Percentiles rank a stretch among this genome's conserved stretches.
phyloP scores from a whole-genome alignment of 2,888 invertebrate genomes.

The Sipha maydis region DNA sequence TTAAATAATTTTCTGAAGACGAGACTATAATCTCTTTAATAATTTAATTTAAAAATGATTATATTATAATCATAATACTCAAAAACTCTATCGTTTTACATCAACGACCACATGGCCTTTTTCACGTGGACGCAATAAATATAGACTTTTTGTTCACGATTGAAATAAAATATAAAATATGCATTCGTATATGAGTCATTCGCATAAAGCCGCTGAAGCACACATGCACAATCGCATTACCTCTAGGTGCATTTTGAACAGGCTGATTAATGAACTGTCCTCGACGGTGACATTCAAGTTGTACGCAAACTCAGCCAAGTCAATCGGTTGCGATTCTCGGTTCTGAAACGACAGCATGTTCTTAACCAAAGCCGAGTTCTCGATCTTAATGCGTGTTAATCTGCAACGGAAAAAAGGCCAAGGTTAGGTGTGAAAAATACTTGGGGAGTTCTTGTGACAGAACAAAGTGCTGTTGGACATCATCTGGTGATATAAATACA shows the following conservation, averaged over 20 bases:
- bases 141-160: neutral
- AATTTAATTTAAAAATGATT: no score
- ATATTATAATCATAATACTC: no score
- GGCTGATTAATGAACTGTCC: conserved; percentile 42
- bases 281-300: conserved; percentile 46
- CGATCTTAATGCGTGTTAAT: conserved; percentile 52
- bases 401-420: neutral
- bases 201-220: no score
- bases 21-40: no score
- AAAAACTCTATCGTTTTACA: no score
- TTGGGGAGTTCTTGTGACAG: no score
- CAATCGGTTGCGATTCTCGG: conserved; percentile 34
- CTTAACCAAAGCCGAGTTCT: conserved; percentile 53
- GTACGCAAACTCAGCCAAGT: conserved; percentile 41
- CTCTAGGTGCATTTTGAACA: conserved; percentile 55
- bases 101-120: no score
- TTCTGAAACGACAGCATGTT: conserved; percentile 57
- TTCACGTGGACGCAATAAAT: neutral
- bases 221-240: neutral
- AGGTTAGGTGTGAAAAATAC: no score
- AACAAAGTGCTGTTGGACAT: no score
- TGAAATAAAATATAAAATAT: neutral
- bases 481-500: no score
- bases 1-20: no score
- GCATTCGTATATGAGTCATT: neutral